A percentile compares a stretch with the other conserved stretches of the same genome.
Conservation (phyloP, 2,113 vertebrate genomes). For the Irena cyanogastra region DNA sequence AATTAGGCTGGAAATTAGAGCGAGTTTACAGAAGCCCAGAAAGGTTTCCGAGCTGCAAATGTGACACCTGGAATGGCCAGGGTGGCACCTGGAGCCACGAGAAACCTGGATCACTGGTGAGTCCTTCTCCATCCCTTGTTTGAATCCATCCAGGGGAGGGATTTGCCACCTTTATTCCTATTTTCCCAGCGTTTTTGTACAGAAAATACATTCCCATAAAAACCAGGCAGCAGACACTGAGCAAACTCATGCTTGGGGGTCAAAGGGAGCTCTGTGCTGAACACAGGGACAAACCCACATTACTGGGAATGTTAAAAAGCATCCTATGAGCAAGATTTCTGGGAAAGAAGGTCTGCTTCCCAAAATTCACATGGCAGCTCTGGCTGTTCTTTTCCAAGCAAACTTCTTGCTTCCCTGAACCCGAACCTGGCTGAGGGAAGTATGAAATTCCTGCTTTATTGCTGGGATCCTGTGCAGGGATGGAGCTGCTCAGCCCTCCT, state of each 20-base stretch:
- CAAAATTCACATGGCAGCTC: not conserved
- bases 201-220: not conserved
- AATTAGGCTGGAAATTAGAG: not conserved
- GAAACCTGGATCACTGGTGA: not conserved
- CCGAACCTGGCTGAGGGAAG: not conserved
- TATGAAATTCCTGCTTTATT: not conserved
- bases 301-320: not conserved
- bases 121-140: not conserved
- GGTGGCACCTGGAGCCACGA: not conserved
- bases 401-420: not conserved
- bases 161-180: not conserved
- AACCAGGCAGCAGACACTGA: not conserved
- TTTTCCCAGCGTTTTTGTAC: fast-evolving
- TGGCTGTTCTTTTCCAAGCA: not conserved
- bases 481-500: not conserved
- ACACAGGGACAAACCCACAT: not conserved
- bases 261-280: not conserved
- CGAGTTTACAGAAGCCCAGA: not conserved
- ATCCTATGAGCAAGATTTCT: not conserved
- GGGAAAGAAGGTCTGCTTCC: not conserved
- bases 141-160: not conserved
- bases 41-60: not conserved
- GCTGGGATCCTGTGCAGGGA: not conserved
- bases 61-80: not conserved
- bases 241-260: not conserved